Evolutionary conservation across 2,797 vertebrate species (phyloP), one percentile per base, ranked within the genome.

Genomic region (Melanotaenia boesemani): DNA sequence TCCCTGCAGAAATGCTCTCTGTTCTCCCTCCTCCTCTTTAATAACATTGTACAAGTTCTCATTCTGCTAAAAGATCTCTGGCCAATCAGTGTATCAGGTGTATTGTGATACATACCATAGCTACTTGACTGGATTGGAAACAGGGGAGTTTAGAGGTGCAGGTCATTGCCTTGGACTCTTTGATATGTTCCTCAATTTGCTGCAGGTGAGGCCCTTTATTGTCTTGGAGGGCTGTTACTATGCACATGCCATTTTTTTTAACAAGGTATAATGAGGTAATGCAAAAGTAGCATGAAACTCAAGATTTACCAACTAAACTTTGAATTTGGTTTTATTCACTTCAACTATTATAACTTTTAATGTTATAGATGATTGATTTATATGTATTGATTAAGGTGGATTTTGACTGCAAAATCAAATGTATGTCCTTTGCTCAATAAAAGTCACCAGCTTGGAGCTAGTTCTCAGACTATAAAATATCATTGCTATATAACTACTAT

Each of bases 41-140:
- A 24, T 12, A 52, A 24, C 50, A 22, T 24, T 24, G 11, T 52
- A 2, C 10, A 60, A 37, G 36, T 37, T 67, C 22, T 30, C 1
- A 24, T 48, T 71, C 56, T 11, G 34, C 4, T 61, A 65, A 61
- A 77, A 28, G 18, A 41, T 26, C 20, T 7, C 22, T 22, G 50
- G 22, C 50, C 50, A 22, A 9, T 52, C 50, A 24, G 8, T 24
- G 50, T 24, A 11, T 52, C 50, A 52, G 50, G n/a, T 52, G 10
- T 24, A 52, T 10, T 12, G 10, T 24, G 22, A 22, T 12, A 22
- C 10, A 52, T 52, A 9, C 22, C 50, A 52, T 22, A 22, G 50
- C n/a, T 52, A 11, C 50, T 52, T 52, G 50, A 24, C 24, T 52
- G 50, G 50, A 52, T 52, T 52, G 22, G 50, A 52, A 24, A 22